A percentile compares a stretch with the other conserved stretches of the same genome.
These are phyloP conservation scores for Atta texana DNA, from an alignment of 1,140 invertebrate species.

Conservation along the genomic window DNA sequence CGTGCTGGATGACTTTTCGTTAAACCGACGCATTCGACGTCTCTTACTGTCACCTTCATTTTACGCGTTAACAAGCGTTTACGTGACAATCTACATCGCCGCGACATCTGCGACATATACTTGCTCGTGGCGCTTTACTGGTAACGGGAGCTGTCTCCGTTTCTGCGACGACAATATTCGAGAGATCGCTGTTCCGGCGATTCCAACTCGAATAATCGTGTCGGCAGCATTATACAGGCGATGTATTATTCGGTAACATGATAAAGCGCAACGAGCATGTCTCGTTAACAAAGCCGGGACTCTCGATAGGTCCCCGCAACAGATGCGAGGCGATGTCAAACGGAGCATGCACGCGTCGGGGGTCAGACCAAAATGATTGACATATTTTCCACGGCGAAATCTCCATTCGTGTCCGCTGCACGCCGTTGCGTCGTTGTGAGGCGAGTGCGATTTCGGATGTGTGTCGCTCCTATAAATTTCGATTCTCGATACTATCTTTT, in stretches of 20 bases:
- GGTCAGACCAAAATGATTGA: slow-evolving; percentile 81
- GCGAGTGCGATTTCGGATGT: slow-evolving; percentile 13
- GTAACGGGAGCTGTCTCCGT: not conserved
- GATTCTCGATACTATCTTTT: not conserved
- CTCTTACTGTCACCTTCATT: slow-evolving; percentile 39
- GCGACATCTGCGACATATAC: slow-evolving; percentile 32
- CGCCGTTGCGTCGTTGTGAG: slow-evolving; percentile 30
- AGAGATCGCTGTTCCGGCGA: slow-evolving; percentile 57
- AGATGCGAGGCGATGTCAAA: slow-evolving; percentile 81
- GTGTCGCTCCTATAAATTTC: slow-evolving; percentile 47
- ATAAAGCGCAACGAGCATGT: slow-evolving; percentile 64
- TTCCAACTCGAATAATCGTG: slow-evolving; percentile 71
- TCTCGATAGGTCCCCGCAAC: slow-evolving; percentile 76
- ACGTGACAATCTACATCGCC: slow-evolving; percentile 50
- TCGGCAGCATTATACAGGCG: slow-evolving; percentile 63
- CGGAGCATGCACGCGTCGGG: slow-evolving; percentile 77
- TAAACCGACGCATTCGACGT: slow-evolving; percentile 32
- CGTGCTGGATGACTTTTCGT: slow-evolving; percentile 60
- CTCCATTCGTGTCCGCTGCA: slow-evolving; percentile 68
- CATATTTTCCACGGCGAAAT: slow-evolving; percentile 83
- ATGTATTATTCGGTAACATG: slow-evolving; percentile 57
- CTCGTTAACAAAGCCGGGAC: slow-evolving; percentile 77
- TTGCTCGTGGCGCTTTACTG: not conserved
- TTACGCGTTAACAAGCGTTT: slow-evolving; percentile 57
- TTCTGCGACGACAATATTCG: slow-evolving; percentile 39